Conservation (phyloP, 2,797 vertebrate genomes). For the Cossypha caffra region DNA sequence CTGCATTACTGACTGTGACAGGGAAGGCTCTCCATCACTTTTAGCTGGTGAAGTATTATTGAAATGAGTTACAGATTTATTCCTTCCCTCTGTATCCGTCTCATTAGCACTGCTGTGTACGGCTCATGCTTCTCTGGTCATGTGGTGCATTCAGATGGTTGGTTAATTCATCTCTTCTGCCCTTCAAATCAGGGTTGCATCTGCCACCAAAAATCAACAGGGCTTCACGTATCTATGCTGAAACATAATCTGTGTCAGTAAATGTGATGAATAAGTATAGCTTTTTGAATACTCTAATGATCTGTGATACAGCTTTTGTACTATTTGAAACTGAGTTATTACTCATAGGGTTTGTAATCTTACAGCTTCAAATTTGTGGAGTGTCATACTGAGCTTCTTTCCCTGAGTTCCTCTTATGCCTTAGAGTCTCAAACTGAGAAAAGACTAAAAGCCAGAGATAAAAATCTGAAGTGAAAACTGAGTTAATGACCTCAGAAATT, state of each 20-base stretch:
- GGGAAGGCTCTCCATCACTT: not conserved
- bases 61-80: constrained; percentile 57
- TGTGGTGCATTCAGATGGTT: constrained; percentile 49
- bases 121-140: constrained; percentile 22
- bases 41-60: not conserved
- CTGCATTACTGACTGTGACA: not conserved
- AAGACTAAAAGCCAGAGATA: not conserved
- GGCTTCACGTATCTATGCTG: constrained; percentile 42
- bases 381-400: not conserved
- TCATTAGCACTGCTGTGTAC: not conserved
- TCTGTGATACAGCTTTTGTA: constrained; percentile 34
- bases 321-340: constrained; percentile 31
- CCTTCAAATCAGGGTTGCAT: constrained; percentile 54
- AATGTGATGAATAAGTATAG: constrained; percentile 44
- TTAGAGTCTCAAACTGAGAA: not conserved
- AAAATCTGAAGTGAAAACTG: not conserved
- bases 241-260: constrained; percentile 52
- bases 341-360: not conserved
- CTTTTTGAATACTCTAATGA: constrained; percentile 33
- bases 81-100: constrained; percentile 23
- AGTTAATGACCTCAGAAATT: not conserved
- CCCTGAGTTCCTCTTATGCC: not conserved
- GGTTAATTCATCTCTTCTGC: constrained; percentile 64
- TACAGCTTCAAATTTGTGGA: not conserved
- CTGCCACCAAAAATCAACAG: constrained; percentile 51